phyloP scores from a whole-genome alignment of 2,797 vertebrate species.

The Carapus acus region DNA sequence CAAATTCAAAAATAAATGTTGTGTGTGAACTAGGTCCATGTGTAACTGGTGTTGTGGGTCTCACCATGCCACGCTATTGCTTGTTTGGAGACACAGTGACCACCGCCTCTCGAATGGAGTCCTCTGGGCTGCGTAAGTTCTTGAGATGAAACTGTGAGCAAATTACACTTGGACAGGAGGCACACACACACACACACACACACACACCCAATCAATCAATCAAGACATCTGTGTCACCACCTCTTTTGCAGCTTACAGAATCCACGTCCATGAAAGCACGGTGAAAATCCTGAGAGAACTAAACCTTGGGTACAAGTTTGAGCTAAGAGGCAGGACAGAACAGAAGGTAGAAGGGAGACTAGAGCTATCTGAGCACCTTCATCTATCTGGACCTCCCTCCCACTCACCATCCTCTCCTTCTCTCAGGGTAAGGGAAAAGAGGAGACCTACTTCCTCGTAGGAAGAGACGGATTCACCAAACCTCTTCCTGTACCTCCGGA shows the following conservation, averaged over 20 bases:
- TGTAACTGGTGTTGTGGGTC: constrained; percentile 76
- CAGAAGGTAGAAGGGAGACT: constrained; percentile 71
- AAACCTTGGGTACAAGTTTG: constrained; percentile 80
- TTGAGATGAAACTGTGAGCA: too few relatives aligned
- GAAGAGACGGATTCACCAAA: constrained; percentile 83
- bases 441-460: constrained; percentile 87
- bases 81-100: constrained; percentile 78
- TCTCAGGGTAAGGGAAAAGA: constrained; percentile 81
- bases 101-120: constrained; percentile 77
- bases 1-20: too few relatives aligned
- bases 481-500: constrained; percentile 80
- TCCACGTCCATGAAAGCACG: constrained; percentile 84
- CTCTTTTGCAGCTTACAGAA: constrained; percentile 77
- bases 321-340: constrained; percentile 78
- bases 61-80: constrained; percentile 80
- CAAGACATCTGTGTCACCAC: neutral
- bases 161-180: too few relatives aligned
- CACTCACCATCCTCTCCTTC: neutral
- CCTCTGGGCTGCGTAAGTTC: constrained; percentile 72
- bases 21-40: constrained; percentile 64
- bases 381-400: neutral
- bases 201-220: too few relatives aligned
- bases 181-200: too few relatives aligned
- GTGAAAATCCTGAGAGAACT: constrained; percentile 74
- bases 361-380: too few relatives aligned